A percentile compares a stretch with the other conserved stretches of the same genome.
Conservation (phyloP, 53 echinoderm and acorn worm genomes). For the Luidia sarsii region DNA sequence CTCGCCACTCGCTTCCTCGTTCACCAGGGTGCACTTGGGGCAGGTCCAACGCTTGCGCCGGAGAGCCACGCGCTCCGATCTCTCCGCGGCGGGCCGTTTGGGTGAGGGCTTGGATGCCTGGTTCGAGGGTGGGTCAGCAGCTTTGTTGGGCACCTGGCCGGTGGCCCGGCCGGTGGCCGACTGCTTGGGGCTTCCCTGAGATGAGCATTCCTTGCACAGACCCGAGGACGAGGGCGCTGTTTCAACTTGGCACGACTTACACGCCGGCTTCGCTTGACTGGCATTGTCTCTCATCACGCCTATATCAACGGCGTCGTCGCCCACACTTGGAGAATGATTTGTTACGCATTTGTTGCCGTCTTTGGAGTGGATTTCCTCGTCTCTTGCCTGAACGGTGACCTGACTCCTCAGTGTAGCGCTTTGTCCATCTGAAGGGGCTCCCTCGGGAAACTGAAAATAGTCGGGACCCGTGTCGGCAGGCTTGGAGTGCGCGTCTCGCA, state of each 20-base stretch:
- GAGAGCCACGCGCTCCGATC: slow-evolving; percentile 46
- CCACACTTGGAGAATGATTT: neutral
- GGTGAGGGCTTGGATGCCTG: neutral
- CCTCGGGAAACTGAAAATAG: slow-evolving; percentile 40
- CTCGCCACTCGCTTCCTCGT: slow-evolving; percentile 52
- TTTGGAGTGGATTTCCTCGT: neutral
- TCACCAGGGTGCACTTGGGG: slow-evolving; percentile 73
- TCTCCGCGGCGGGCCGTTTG: slow-evolving; percentile 6
- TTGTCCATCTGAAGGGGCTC: neutral
- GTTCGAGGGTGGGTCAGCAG: neutral
- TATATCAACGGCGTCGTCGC: neutral
- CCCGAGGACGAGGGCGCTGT: neutral
- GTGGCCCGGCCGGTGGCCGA: neutral
- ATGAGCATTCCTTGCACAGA: neutral
- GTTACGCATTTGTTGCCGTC: neutral
- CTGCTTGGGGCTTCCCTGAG: neutral
- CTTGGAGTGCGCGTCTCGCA: neutral
- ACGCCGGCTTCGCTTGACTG: too few species aligned
- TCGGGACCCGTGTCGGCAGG: neutral
- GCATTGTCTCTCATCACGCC: too few species aligned
- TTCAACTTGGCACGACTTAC: neutral
- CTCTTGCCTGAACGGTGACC: neutral
- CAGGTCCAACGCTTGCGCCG: slow-evolving; percentile 80
- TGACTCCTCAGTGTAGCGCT: neutral
- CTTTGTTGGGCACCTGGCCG: neutral